Evolutionary conservation across 2,888 invertebrate genomes (phyloP), one percentile per base, ranked within the genome.

Genomic region (Heliconius ethilla): DNA sequence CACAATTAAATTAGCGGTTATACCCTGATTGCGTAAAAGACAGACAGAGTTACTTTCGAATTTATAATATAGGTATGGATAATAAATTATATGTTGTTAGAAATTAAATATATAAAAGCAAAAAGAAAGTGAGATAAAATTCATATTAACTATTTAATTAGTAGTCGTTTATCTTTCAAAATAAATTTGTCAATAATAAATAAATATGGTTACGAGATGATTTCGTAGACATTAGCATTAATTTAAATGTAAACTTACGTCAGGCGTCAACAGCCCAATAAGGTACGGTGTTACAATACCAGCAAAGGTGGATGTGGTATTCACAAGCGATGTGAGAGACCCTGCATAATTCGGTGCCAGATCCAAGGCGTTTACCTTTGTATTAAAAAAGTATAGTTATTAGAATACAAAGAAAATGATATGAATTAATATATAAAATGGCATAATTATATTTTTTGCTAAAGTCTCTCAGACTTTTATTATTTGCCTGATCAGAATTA

Each of bases 261-360:
- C 92, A 80, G 95, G 95, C 37, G 96, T 96, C 82, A 96, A 89
- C 72, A 94, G 89, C 40, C 96, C 96, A 75, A 95, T 95, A 33
- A 96, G 89, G 84, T 95, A 95, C 0, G 96, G 96, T 3, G 95
- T 95, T 79, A 96, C 90, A 82, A 96, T 96, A 13, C 96, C 96
- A 5, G 96, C 95, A 59, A 96, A 91, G 3, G 96, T 96, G 0
- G 96, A 96, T 22, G 95, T 94, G 0, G 96, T 96, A 84, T 96
- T 96, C 6, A 96, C 95, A 2, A 96, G 91, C 0, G 96, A 96
- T 86, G 96, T 96, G n/a, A 96, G 87, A 0, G 95, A 95, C 1
- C 96, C 96, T 0, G 96, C 96, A 85, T 95, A 96, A 88, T 96
- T 96, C 1, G 96, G 96, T 4, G 96, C 92, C 79, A 96, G 87